Evolutionary conservation across 2,797 vertebrate species (phyloP).

Genomic region (Tapirus indicus): DNA sequence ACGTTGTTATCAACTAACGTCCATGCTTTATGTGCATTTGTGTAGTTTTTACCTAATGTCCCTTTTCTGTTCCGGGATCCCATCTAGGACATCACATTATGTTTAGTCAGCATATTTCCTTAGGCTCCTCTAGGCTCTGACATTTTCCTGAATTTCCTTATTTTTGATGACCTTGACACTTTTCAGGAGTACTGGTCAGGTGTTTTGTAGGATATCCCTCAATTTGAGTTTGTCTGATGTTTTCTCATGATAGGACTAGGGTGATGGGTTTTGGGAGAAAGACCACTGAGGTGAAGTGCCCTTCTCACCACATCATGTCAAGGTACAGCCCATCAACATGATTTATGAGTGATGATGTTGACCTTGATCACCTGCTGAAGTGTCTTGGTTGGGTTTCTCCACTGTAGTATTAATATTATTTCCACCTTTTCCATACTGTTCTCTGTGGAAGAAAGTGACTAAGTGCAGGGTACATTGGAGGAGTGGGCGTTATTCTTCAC

Average conservation of each 20-base stretch:
- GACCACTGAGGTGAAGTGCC: not conserved
- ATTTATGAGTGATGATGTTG: fast-evolving
- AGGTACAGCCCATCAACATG: too few species aligned
- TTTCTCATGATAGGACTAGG: not conserved
- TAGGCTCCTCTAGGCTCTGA: not conserved
- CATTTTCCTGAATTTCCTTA: not conserved
- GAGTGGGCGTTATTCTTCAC: too few species aligned
- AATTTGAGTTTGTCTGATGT: not conserved
- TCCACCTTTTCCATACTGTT: too few species aligned
- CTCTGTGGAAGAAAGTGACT: too few species aligned
- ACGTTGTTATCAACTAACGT: not conserved
- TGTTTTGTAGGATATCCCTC: not conserved
- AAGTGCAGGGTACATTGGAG: too few species aligned
- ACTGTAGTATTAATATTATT: too few species aligned
- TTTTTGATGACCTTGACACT: not conserved
- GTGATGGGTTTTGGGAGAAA: not conserved
- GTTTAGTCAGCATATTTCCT: not conserved
- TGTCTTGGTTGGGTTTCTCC: too few species aligned
- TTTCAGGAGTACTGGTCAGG: not conserved
- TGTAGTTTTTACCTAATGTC: not conserved
- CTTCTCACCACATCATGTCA: not conserved
- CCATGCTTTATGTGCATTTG: not conserved
- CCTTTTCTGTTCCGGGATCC: not conserved
- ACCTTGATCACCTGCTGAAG: not conserved
- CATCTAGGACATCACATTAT: not conserved